phyloP scores from a whole-genome alignment of 37 sponge, comb jelly and placozoan species.

The Chondrosia reniformis region DNA sequence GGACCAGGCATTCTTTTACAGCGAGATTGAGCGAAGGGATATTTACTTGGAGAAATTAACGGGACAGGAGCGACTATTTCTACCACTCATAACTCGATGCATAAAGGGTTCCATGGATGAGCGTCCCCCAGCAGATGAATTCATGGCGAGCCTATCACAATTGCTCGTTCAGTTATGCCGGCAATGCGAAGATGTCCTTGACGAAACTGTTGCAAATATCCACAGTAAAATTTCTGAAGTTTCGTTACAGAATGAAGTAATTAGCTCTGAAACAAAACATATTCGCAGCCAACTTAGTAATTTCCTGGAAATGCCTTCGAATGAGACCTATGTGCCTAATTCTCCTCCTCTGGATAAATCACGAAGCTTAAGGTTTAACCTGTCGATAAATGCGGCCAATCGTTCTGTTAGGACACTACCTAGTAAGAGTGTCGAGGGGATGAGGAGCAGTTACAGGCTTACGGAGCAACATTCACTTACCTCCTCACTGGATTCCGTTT shows the following conservation, averaged over 20 bases:
- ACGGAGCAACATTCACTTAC: too few species aligned
- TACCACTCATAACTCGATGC: background rate
- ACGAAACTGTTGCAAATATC: background rate
- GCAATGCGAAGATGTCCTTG: background rate
- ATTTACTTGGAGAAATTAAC: background rate
- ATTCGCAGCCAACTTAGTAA: background rate
- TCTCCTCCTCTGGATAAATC: too few species aligned
- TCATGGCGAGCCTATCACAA: background rate
- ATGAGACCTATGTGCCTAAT: too few species aligned
- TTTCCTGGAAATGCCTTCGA: too few species aligned
- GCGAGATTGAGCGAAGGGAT: background rate
- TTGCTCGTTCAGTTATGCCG: background rate
- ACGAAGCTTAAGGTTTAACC: too few species aligned
- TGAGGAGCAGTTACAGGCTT: too few species aligned
- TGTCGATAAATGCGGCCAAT: too few species aligned
- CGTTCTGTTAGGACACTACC: too few species aligned
- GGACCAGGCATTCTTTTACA: background rate
- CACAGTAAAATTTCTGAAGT: too few species aligned
- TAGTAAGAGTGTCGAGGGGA: too few species aligned
- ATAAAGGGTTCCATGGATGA: background rate
- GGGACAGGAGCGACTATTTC: conserved; percentile 8
- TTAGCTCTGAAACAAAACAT: background rate
- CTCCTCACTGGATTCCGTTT: too few species aligned
- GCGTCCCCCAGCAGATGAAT: background rate
- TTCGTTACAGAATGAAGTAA: background rate